Evolutionary conservation across 2,113 vertebrate species (phyloP).

Genomic region (Synodontis membranacea): DNA sequence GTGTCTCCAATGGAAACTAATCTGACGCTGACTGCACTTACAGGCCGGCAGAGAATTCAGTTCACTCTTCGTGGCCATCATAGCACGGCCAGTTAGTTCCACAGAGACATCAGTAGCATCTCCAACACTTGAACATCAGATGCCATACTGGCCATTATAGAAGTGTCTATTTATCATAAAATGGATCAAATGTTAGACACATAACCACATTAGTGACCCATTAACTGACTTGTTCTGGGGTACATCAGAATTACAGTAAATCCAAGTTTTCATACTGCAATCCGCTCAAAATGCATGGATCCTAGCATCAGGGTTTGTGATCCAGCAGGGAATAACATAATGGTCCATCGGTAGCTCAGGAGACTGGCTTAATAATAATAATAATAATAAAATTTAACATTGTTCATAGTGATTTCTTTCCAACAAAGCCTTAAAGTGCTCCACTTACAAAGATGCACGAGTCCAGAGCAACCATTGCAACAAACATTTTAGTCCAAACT

Average conservation of each 20-base stretch:
- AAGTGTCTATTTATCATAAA: background rate
- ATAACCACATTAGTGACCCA: background rate
- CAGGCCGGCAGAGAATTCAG: slow-evolving; percentile 26
- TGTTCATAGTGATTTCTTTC: slow-evolving; percentile 4
- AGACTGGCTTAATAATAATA: too few relatives aligned
- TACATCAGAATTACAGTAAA: background rate
- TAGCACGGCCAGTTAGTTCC: background rate
- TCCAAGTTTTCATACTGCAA: background rate
- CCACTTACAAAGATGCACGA: slow-evolving; percentile 21
- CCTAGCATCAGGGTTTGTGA: background rate
- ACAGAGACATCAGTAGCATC: slow-evolving; percentile 8
- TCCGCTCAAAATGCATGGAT: background rate
- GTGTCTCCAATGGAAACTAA: slow-evolving; percentile 32
- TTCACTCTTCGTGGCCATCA: slow-evolving; percentile 7
- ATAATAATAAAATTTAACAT: background rate
- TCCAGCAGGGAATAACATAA: background rate
- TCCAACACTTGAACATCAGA: background rate
- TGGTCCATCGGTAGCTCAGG: background rate
- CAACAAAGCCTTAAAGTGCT: slow-evolving; percentile 32
- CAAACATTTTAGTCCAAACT: slow-evolving; percentile 11
- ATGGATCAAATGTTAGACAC: background rate
- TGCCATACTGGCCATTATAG: slow-evolving; percentile 1
- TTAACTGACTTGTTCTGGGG: background rate
- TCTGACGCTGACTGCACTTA: slow-evolving; percentile 24
- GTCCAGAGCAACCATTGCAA: background rate